Evolutionary conservation across 2,797 vertebrate genomes (phyloP).

Genomic region (Pachyuromys duprasi): DNA sequence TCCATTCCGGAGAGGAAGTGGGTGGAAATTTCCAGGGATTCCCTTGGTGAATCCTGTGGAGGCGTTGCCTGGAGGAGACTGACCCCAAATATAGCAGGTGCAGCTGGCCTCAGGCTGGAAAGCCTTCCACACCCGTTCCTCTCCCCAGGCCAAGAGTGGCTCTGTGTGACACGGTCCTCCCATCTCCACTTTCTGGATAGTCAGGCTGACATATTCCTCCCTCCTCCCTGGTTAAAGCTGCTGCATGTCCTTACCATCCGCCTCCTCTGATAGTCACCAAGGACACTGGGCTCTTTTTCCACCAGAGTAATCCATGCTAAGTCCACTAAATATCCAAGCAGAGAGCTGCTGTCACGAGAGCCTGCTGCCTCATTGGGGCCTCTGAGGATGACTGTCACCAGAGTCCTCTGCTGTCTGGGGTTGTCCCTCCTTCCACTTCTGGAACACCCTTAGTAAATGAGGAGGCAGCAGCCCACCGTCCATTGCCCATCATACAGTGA

Average conservation of each 20-base stretch:
- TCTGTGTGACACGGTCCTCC: not conserved
- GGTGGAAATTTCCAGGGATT: slow-evolving; percentile 62
- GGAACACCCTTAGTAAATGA: not conserved
- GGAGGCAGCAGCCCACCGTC: not conserved
- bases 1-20: slow-evolving; percentile 26
- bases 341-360: not conserved
- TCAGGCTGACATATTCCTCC: not conserved
- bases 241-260: not conserved
- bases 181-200: slow-evolving; percentile 4
- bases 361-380: not conserved
- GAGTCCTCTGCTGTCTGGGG: not conserved
- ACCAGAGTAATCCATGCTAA: not conserved
- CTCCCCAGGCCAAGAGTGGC: not conserved
- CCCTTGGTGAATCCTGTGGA: slow-evolving; percentile 48
- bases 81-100: slow-evolving; percentile 63
- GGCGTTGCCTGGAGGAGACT: slow-evolving; percentile 22
- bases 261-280: not conserved
- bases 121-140: not conserved
- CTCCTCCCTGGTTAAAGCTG: not conserved
- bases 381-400: not conserved
- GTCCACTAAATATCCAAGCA: not conserved
- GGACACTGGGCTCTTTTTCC: slow-evolving; percentile 5
- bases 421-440: not conserved
- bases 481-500: not conserved
- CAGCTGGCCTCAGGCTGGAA: slow-evolving; percentile 57